phyloP scores from a whole-genome alignment of 2,888 invertebrate genomes.

The Drosophila lutescens region DNA sequence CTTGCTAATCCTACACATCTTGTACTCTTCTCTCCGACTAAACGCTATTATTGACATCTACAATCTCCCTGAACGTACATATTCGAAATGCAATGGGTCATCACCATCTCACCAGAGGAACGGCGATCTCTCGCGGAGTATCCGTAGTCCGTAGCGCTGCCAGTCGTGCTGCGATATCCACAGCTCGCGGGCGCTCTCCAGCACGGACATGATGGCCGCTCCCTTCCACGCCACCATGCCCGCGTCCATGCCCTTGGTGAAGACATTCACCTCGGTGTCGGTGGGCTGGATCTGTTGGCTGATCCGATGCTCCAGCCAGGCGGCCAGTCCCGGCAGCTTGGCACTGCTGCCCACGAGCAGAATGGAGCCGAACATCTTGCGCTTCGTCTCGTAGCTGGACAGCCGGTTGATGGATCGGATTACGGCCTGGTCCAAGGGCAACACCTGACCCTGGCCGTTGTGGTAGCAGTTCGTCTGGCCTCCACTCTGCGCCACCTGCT shows the following conservation, averaged over 20 bases:
- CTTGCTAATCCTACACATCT: not conserved
- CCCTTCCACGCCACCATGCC: slow-evolving; percentile 97
- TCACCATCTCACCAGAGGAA: slow-evolving; percentile 92
- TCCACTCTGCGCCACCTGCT: slow-evolving; percentile 85
- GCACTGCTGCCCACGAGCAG: slow-evolving; percentile 96
- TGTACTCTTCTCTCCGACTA: not conserved
- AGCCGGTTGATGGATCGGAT: slow-evolving; percentile 96
- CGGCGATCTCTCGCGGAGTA: slow-evolving; percentile 95
- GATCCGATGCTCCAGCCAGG: slow-evolving; percentile 95
- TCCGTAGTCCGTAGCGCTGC: slow-evolving; percentile 92
- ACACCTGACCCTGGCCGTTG: slow-evolving; percentile 90
- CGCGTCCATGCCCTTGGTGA: slow-evolving; percentile 96
- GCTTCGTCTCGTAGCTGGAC: slow-evolving; percentile 94
- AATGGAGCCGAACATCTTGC: slow-evolving; percentile 97
- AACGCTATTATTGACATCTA: not conserved
- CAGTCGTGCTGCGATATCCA: slow-evolving; percentile 96
- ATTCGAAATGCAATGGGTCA: slow-evolving; percentile 20
- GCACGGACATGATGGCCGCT: slow-evolving; percentile 95
- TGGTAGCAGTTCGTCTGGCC: slow-evolving; percentile 84
- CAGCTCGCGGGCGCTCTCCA: slow-evolving; percentile 96
- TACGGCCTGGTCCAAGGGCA: slow-evolving; percentile 95
- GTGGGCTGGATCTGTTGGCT: slow-evolving; percentile 90
- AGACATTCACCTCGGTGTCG: slow-evolving; percentile 94
- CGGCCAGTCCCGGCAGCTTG: slow-evolving; percentile 92
- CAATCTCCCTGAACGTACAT: not conserved